Evolutionary conservation across 2,888 invertebrate genomes (phyloP).

Genomic region (Dasysyrphus albostriatus): DNA sequence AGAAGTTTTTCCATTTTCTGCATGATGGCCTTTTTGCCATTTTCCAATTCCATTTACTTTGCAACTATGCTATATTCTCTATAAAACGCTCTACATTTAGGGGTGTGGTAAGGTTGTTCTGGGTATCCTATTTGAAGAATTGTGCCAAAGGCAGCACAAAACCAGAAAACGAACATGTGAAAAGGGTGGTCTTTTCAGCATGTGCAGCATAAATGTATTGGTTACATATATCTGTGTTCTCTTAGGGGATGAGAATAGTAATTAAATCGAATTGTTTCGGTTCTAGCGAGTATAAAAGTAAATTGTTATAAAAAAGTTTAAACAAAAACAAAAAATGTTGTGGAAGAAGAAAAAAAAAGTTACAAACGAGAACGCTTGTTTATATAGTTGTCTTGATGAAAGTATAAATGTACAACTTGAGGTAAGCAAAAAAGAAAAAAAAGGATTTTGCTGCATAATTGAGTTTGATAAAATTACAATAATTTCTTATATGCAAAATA

Average conservation of each 20-base stretch:
- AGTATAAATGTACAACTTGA: background rate
- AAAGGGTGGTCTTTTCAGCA: background rate
- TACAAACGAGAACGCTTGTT: conserved; percentile 36
- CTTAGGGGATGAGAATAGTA: conserved; percentile 55
- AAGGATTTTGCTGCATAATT: background rate
- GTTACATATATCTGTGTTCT: background rate
- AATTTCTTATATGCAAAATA: background rate
- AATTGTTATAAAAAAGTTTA: conserved; percentile 21
- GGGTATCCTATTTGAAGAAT: conserved; percentile 1
- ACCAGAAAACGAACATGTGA: conserved; percentile 18
- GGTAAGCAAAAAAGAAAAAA: background rate
- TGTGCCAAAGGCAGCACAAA: conserved; percentile 55
- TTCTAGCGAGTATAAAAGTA: conserved; percentile 16
- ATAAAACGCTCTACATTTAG: background rate
- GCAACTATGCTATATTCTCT: conserved; percentile 1
- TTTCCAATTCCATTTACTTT: conserved; percentile 78
- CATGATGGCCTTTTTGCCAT: conserved; percentile 80
- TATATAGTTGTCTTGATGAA: background rate
- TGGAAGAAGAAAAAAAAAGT: background rate
- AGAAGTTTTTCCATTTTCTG: conserved; percentile 81
- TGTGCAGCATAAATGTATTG: conserved; percentile 5
- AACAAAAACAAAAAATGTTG: background rate
- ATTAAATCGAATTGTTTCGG: conserved; percentile 65
- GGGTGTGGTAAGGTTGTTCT: background rate
- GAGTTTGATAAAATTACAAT: background rate